These are phyloP conservation scores for Chrosomus eos DNA, from an alignment of 2,797 vertebrate genomes.

Conservation along the genomic window DNA sequence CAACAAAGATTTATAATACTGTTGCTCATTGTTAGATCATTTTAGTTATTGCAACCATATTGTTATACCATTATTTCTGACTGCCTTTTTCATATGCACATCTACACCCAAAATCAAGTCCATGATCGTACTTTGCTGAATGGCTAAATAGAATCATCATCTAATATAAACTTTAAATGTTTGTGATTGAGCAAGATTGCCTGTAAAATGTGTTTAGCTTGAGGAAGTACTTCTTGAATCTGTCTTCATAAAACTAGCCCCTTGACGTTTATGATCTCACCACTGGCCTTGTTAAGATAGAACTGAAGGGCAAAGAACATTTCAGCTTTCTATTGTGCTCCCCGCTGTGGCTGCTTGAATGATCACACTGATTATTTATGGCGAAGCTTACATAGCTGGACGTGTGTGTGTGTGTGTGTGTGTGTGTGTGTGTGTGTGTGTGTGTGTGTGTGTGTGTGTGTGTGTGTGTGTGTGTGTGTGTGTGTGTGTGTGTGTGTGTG, in stretches of 20 bases:
- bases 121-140: background rate
- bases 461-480: background rate
- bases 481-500: slow-evolving; percentile 1
- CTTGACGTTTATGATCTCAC: slow-evolving; percentile 20
- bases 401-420: background rate
- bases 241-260: slow-evolving; percentile 2
- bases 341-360: slow-evolving; percentile 11
- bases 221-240: slow-evolving; percentile 11
- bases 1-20: background rate
- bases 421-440: background rate
- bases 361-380: slow-evolving; percentile 16
- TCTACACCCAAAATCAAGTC: background rate
- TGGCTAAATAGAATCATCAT: background rate
- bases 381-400: background rate
- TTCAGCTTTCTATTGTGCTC: slow-evolving; percentile 10
- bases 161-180: slow-evolving; percentile 3
- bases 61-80: background rate
- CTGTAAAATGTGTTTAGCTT: slow-evolving; percentile 14
- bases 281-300: background rate
- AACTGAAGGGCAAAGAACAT: slow-evolving; percentile 7
- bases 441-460: background rate
- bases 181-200: background rate
- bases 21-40: background rate
- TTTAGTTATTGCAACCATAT: background rate
- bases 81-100: background rate